Conservation (phyloP, 1,140 invertebrate species). For the Parasteatoda tepidariorum region DNA sequence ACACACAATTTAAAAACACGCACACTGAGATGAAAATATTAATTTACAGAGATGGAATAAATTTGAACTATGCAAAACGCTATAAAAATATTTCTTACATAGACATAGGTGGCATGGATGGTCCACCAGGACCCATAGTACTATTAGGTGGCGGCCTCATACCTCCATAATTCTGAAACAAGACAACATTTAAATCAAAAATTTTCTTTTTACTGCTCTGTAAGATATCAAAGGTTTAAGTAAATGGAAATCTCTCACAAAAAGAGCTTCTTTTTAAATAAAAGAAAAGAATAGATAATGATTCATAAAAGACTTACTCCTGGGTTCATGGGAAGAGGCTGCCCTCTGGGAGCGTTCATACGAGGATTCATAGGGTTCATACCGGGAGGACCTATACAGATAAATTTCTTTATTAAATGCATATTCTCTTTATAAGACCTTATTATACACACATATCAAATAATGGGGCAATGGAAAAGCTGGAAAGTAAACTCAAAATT, state of each 20-base stretch:
- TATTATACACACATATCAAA: not conserved
- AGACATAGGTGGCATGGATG: conserved; percentile 81
- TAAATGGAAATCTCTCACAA: too few species aligned
- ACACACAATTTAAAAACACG: too few species aligned
- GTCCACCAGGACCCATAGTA: conserved; percentile 79
- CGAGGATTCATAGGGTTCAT: conserved; percentile 92
- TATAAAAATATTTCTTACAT: too few species aligned
- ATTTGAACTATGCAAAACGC: too few species aligned
- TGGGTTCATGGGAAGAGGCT: conserved; percentile 87
- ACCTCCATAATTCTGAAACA: conserved; percentile 71
- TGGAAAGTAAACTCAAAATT: too few species aligned
- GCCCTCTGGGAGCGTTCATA: conserved; percentile 84
- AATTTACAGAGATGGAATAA: too few species aligned
- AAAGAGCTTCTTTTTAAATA: not conserved
- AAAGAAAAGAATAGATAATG: not conserved
- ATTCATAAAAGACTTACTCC: conserved; percentile 69
- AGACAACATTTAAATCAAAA: not conserved
- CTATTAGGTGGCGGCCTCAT: conserved; percentile 90
- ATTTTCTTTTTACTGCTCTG: not conserved
- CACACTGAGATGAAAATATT: too few species aligned
- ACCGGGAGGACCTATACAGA: conserved; percentile 79
- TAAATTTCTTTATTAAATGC: not conserved
- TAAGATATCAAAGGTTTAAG: too few species aligned
- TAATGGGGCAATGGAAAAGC: not conserved
- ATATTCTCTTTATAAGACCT: not conserved